Conservation (phyloP, 2,113 vertebrate species). For the Xyrauchen texanus region DNA sequence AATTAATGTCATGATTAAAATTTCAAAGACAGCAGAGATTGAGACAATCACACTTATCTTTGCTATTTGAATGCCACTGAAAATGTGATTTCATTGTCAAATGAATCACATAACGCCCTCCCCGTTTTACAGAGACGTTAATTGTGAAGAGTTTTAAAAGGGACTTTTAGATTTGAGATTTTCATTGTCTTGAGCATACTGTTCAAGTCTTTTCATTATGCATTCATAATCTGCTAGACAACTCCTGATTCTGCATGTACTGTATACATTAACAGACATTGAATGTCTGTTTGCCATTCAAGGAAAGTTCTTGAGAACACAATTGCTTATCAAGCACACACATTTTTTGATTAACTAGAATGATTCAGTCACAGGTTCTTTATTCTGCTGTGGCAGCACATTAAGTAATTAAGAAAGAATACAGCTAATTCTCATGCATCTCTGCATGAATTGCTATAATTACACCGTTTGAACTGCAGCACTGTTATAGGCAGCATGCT, state of each 20-base stretch:
- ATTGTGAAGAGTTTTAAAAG: background rate
- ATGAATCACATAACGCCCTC: too few species aligned
- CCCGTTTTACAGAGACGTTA: too few species aligned
- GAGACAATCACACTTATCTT: conserved; percentile 35
- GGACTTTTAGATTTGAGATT: background rate
- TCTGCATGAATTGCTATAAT: conserved; percentile 17
- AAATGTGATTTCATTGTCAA: background rate
- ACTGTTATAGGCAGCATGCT: conserved; percentile 31
- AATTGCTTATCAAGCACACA: background rate
- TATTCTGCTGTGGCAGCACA: conserved; percentile 35
- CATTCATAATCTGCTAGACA: too few species aligned
- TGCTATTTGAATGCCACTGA: conserved; percentile 21
- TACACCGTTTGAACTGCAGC: conserved; percentile 25
- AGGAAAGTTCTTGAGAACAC: background rate
- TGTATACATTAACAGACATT: too few species aligned
- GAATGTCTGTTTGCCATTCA: conserved; percentile 28
- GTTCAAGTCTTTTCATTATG: too few species aligned
- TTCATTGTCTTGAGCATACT: background rate
- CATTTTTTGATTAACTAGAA: background rate
- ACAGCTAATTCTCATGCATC: conserved; percentile 1
- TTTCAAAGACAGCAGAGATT: conserved; percentile 62
- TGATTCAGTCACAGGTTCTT: background rate
- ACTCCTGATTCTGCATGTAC: background rate
- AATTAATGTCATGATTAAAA: conserved; percentile 71
- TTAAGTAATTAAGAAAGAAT: conserved; percentile 30